These are phyloP conservation scores for Halictus rubicundus DNA, from an alignment of 1,140 invertebrate species.

Conservation along the genomic window DNA sequence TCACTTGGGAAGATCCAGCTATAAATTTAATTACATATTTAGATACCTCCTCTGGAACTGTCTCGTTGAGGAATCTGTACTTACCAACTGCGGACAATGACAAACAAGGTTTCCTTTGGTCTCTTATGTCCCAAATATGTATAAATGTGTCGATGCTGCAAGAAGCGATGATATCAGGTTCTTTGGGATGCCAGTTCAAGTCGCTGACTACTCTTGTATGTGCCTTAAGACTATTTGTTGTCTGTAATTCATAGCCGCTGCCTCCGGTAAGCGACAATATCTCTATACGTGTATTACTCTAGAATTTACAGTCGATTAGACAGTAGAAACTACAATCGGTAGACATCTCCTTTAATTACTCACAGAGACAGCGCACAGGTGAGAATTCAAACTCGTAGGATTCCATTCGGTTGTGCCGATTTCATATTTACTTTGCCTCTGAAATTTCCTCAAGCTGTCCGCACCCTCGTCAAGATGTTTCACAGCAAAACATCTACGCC, in stretches of 20 bases:
- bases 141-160: constrained; percentile 97
- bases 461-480: constrained; percentile 88
- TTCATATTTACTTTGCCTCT: constrained; percentile 95
- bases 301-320: constrained; percentile 59
- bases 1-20: constrained; percentile 96
- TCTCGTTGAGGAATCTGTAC: constrained; percentile 25
- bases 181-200: constrained; percentile 94
- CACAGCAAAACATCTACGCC: constrained; percentile 90
- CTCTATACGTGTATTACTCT: constrained; percentile 93
- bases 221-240: constrained; percentile 87
- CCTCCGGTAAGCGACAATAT: constrained; percentile 87
- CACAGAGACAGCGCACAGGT: constrained; percentile 94
- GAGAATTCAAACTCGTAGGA: constrained; percentile 87
- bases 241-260: constrained; percentile 82
- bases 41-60: background rate
- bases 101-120: constrained; percentile 88
- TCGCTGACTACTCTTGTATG: constrained; percentile 95
- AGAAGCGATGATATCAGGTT: constrained; percentile 93
- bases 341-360: constrained; percentile 71
- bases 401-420: constrained; percentile 96
- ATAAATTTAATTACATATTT: constrained; percentile 51
- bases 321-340: constrained; percentile 33
- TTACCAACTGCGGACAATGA: constrained; percentile 90
- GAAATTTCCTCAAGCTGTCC: constrained; percentile 89
- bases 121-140: constrained; percentile 95